Evolutionary conservation across 2,113 vertebrate genomes (phyloP).

Genomic region (Cnemophilus loriae): DNA sequence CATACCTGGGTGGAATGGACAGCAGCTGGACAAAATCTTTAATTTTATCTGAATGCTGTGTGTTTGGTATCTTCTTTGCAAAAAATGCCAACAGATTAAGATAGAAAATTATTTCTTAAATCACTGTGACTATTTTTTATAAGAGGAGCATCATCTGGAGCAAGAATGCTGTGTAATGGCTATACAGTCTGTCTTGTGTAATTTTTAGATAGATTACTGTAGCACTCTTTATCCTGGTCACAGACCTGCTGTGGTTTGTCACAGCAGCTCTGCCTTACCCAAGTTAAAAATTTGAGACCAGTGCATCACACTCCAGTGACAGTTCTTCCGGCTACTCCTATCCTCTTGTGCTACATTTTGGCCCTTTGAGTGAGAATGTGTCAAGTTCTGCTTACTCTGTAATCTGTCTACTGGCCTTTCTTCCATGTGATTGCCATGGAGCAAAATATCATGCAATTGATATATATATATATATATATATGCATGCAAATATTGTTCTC

Average conservation of each 20-base stretch:
- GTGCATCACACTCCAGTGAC: background rate
- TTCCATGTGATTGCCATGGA: background rate
- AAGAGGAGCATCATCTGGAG: background rate
- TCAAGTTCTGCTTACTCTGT: background rate
- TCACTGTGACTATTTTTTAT: background rate
- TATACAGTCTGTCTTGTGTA: background rate
- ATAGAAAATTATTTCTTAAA: background rate
- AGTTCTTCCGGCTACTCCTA: background rate
- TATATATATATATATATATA: too few relatives aligned
- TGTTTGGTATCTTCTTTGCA: background rate
- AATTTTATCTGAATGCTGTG: background rate
- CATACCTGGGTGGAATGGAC: background rate
- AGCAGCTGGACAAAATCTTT: background rate
- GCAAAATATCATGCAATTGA: background rate
- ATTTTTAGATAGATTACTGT: background rate
- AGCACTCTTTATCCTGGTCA: background rate
- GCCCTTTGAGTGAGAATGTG: background rate
- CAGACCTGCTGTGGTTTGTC: background rate
- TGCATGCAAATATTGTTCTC: background rate
- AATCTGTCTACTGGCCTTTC: background rate
- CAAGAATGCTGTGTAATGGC: background rate
- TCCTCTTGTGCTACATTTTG: background rate
- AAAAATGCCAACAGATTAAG: background rate
- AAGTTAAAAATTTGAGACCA: background rate
- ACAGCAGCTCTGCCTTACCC: background rate